Evolutionary conservation across 2,888 invertebrate species (phyloP).

Genomic region (Onthophagus sagittarius): DNA sequence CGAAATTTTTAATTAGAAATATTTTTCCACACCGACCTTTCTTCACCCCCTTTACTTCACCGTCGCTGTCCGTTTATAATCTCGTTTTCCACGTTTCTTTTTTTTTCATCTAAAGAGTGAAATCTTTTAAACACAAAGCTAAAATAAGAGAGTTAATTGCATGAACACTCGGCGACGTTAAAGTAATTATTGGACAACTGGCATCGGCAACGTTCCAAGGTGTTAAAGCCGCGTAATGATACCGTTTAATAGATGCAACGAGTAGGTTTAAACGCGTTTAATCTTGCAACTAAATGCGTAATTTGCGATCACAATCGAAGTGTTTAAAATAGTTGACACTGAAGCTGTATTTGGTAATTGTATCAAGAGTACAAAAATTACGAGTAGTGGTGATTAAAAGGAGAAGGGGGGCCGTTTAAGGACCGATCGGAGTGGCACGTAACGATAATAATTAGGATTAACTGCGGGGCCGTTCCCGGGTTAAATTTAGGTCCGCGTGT

Average conservation of each 20-base stretch:
- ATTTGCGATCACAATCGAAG: too few relatives aligned
- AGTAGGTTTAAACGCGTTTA: background rate
- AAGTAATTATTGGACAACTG: background rate
- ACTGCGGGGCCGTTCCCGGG: background rate
- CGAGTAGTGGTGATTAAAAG: background rate
- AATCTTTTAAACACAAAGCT: background rate
- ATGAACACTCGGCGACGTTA: background rate
- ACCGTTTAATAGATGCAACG: background rate
- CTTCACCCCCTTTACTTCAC: background rate
- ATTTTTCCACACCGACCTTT: background rate
- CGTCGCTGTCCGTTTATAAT: background rate
- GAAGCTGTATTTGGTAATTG: background rate
- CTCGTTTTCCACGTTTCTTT: background rate
- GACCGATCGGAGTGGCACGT: background rate
- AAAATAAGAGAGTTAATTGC: background rate
- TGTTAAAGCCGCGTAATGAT: background rate
- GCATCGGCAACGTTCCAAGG: background rate
- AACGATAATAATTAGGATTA: background rate
- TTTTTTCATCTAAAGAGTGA: background rate
- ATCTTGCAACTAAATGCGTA: background rate
- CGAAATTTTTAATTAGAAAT: constrained; percentile 7
- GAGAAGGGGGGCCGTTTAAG: background rate
- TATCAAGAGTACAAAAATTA: background rate
- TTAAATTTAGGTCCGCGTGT: background rate
- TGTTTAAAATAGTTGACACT: background rate